These are phyloP conservation scores for Meiosimyza platycephala DNA, from an alignment of 2,888 invertebrate genomes.

Conservation along the genomic window DNA sequence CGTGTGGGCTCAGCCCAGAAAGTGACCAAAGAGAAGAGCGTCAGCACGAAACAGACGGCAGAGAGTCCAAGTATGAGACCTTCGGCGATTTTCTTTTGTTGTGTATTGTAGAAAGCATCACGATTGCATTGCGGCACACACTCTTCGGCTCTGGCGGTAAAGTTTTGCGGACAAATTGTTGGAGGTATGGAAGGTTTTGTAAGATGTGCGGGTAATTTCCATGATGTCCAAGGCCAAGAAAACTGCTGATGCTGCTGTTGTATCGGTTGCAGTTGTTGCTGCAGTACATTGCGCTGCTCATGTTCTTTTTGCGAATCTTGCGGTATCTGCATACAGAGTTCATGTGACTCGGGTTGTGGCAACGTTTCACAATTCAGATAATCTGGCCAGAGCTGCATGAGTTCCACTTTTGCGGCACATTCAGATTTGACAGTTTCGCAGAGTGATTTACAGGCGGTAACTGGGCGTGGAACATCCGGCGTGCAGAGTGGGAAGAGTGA, in stretches of 20 bases:
- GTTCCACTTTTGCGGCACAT: conserved; percentile 73
- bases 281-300: conserved; percentile 20
- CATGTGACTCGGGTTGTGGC: conserved; percentile 77
- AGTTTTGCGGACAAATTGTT: conserved; percentile 72
- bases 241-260: conserved; percentile 45
- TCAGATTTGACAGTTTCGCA: conserved; percentile 82
- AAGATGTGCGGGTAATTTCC: conserved; percentile 56
- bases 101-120: conserved; percentile 75
- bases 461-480: conserved; percentile 84
- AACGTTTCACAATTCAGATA: conserved; percentile 83
- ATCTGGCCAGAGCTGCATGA: conserved; percentile 77
- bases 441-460: conserved; percentile 87
- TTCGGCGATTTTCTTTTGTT: conserved; percentile 78
- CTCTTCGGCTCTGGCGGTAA: conserved; percentile 71
- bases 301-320: conserved; percentile 43
- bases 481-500: conserved; percentile 93
- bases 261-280: conserved; percentile 37
- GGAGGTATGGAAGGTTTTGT: conserved; percentile 45
- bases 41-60: conserved; percentile 82
- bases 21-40: conserved; percentile 85
- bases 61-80: conserved; percentile 83
- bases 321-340: conserved; percentile 81
- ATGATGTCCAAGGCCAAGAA: conserved; percentile 64
- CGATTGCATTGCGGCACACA: conserved; percentile 74
- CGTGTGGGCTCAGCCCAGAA: conserved; percentile 90